A percentile compares a stretch with the other conserved stretches of the same genome.
phyloP scores from a whole-genome alignment of 1,140 invertebrate species.

The Eurosta solidaginis region DNA sequence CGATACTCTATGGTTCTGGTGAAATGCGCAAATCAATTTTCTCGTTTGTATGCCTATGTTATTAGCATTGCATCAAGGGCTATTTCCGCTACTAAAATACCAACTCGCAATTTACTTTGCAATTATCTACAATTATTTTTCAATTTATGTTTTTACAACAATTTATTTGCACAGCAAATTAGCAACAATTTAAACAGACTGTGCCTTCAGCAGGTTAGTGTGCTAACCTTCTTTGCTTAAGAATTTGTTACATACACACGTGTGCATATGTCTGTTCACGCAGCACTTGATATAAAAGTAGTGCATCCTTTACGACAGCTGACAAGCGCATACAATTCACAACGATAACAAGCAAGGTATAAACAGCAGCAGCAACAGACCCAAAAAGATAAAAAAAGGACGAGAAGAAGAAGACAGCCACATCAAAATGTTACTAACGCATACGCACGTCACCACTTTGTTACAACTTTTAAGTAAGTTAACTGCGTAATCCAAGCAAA shows the following conservation, averaged over 20 bases:
- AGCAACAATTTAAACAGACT: background rate
- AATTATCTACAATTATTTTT: conserved; percentile 12
- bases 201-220: no score
- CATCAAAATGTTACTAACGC: background rate
- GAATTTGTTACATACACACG: background rate
- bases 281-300: background rate
- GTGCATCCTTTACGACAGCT: background rate
- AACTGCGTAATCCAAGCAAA: background rate
- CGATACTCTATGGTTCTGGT: no score
- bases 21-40: conserved; percentile 10
- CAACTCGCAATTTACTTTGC: background rate
- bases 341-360: background rate
- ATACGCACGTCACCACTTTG: conserved; percentile 23
- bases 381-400: background rate
- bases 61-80: background rate
- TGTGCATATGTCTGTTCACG: no score
- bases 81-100: background rate
- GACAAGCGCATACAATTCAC: background rate
- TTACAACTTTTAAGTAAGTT: conserved; percentile 33
- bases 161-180: background rate
- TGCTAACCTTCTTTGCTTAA: background rate
- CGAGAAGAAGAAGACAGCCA: no score
- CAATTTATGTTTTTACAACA: conserved; percentile 15
- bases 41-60: background rate
- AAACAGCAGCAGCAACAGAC: background rate